phyloP scores from a whole-genome alignment of 2,888 invertebrate genomes.

The Pyralis farinalis region DNA sequence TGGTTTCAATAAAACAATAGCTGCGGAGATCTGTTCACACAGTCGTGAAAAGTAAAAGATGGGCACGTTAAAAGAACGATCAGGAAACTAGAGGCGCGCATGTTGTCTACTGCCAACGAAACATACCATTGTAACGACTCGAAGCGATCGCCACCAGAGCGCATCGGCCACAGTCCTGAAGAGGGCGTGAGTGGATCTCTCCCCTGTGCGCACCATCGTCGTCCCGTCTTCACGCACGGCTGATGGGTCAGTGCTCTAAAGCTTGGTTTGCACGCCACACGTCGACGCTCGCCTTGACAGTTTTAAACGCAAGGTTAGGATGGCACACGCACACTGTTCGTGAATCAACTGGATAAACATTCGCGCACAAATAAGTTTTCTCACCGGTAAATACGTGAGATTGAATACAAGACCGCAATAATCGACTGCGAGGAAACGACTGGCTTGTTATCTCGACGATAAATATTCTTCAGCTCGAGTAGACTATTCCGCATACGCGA shows the following conservation, averaged over 20 bases:
- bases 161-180: constrained; percentile 68
- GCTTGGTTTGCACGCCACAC: constrained; percentile 33
- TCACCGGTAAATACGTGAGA: constrained; percentile 35
- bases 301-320: constrained; percentile 48
- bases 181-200: constrained; percentile 64
- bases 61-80: too few relatives aligned
- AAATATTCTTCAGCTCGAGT: constrained; percentile 65
- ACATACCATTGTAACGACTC: constrained; percentile 62
- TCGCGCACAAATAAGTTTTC: constrained; percentile 32
- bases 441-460: constrained; percentile 71
- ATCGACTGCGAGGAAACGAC: constrained; percentile 73
- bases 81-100: too few relatives aligned
- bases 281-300: constrained; percentile 39
- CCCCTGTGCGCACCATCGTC: constrained; percentile 74
- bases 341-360: constrained; percentile 27
- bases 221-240: constrained; percentile 72
- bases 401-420: constrained; percentile 69
- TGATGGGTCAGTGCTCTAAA: constrained; percentile 69
- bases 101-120: too few relatives aligned
- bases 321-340: constrained; percentile 21
- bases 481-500: constrained; percentile 58
- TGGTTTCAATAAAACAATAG: not conserved
- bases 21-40: not conserved
- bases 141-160: constrained; percentile 68
- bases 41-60: too few relatives aligned